Base-by-base conservation (phyloP, 2,113 vertebrate genomes). In the Dasyprocta punctata region DNA sequence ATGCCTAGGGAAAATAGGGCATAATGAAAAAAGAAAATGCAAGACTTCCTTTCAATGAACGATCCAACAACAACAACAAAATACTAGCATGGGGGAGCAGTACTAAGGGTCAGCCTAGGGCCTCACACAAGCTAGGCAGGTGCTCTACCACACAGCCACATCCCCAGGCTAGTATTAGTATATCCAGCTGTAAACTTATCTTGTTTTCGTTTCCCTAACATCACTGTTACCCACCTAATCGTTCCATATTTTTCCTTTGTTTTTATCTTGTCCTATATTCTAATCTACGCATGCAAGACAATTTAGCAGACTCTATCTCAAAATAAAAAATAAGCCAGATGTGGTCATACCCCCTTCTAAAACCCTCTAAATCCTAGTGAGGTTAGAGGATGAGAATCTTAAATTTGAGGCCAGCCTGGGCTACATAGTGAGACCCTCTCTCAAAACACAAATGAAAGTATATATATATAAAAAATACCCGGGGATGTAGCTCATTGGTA, bases 1-100 rank as follows among this genome's bases (percentile, higher is more conserved):
- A 52, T 77, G 24, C 44, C 56, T 78, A 90, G 3, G 47, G 11
- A 82, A 84, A 95, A 73, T 13, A 10, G 77, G 60, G 82, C 13
- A 49, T 12, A 28, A 41, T 71, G 82, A 94, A 94, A 91, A 91
- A 36, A 86, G 11, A 90, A 92, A 95, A 65, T 44, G 17, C 61
- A 94, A 90, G 67, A 13, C 14, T 83, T 87, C 22, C 63, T 85
- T 96, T 94, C 58, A 90, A 97, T 80, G 44, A 92, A n/a, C 63
- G 89, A 63, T 81, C 19, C 14, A 87, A 78, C 24, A 63, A 92
- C 47, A 49, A 49, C 47, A 49, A 49, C 47, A 47, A 67, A 49
- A 47, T n/a, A 36, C 7, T 56, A 86, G 11, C 8, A 38, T 38
- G 16, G 36, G 13, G 2, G 38, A 7, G 16, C 36, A 3, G 28